Evolutionary conservation across 2,113 vertebrate genomes (phyloP).

Genomic region (Nothoprocta perdicaria): DNA sequence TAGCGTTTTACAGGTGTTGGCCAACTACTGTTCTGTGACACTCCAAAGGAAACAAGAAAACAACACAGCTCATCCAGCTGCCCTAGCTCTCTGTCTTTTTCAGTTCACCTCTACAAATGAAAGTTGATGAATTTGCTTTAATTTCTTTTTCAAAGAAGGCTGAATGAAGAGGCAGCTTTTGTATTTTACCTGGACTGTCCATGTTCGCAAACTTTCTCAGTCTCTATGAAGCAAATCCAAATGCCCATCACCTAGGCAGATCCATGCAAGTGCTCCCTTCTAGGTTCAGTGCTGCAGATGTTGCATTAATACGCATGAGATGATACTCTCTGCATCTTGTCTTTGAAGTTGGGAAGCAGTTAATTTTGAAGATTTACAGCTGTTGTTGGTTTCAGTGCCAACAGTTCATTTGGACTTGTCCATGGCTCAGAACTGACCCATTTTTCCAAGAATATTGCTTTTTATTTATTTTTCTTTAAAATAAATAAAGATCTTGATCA

Average conservation of each 20-base stretch:
- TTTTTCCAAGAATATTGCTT: not conserved
- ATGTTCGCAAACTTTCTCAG: not conserved
- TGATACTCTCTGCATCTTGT: not conserved
- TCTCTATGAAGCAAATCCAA: not conserved
- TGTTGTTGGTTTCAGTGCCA: not conserved
- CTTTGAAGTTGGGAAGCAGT: not conserved
- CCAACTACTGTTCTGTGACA: not conserved
- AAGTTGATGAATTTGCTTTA: not conserved
- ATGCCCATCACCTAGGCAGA: not conserved
- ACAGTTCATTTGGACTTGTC: not conserved
- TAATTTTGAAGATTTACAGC: not conserved
- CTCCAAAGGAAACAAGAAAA: not conserved
- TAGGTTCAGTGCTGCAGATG: not conserved
- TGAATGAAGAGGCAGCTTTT: not conserved
- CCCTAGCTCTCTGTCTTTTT: not conserved
- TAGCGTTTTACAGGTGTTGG: not conserved
- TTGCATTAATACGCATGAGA: not conserved
- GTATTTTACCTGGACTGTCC: not conserved
- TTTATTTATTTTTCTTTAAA: not conserved
- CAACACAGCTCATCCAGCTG: not conserved
- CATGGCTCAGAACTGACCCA: not conserved
- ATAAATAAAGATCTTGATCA: not conserved
- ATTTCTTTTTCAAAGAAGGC: not conserved
- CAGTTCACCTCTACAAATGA: not conserved
- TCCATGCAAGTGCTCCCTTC: not conserved